Evolutionary conservation across 2,797 vertebrate species (phyloP).

Genomic region (Tenualosa ilisha): DNA sequence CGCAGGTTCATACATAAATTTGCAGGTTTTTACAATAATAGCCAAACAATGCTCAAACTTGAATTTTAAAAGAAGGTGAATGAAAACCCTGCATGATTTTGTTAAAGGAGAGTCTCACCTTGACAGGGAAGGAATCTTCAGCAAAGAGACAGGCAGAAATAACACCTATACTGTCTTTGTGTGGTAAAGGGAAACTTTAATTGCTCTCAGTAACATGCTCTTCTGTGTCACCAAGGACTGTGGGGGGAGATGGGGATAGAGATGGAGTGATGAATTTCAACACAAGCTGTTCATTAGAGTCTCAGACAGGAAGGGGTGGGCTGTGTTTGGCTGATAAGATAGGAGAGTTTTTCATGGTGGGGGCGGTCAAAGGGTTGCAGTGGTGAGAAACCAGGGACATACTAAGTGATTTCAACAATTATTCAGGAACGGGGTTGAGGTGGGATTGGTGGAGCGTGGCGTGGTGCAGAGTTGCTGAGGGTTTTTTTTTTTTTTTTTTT

Average conservation of each 20-base stretch:
- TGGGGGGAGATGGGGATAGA: background rate
- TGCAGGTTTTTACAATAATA: background rate
- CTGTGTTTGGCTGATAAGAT: background rate
- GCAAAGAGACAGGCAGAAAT: background rate
- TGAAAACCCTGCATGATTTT: background rate
- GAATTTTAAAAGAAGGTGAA: background rate
- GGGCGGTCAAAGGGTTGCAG: background rate
- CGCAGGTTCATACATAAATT: background rate
- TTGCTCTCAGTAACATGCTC: background rate
- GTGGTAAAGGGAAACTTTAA: background rate
- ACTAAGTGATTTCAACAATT: slow-evolving; percentile 12
- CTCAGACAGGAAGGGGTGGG: background rate
- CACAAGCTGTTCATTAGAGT: background rate
- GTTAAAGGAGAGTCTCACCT: background rate
- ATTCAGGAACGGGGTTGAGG: background rate
- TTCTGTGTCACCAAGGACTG: background rate
- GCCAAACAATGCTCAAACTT: background rate
- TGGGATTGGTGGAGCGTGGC: background rate
- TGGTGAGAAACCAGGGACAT: background rate
- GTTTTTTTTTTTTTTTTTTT: no score
- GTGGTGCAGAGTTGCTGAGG: background rate
- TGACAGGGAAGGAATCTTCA: background rate
- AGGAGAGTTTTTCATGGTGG: background rate
- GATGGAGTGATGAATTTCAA: background rate
- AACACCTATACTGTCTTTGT: background rate